Base-by-base conservation (phyloP, 2,113 vertebrate genomes). In the Gallinago undulata region DNA sequence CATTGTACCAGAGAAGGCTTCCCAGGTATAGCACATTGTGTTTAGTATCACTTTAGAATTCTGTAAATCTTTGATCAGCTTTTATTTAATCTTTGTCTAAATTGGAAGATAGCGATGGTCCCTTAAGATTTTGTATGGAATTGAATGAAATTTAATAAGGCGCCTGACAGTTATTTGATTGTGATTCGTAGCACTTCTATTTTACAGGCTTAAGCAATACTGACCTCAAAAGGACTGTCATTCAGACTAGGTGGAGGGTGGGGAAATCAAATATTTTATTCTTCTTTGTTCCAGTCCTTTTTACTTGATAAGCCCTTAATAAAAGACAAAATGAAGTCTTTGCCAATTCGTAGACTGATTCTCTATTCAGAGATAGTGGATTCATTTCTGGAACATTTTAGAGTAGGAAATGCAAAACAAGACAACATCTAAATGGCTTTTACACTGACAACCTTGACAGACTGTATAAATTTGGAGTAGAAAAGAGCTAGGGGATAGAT, bases 11-110 rank as follows among this genome's bases (percentile, higher is more conserved):
- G 56, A 57, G 64, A 95, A 95, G 89, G 77, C 88, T 96, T 94
- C 89, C 80, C 74, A 94, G 87, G 77, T 91, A 91, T 74, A 93
- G 90, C 70, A 91, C 86, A 93, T 84, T 89, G 81, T 93, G 97
- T 97, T 97, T 98, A 98, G 94, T 95, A 97, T 97, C 97, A 95
- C 95, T 98, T 97, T 92, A 96, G 95, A 97, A 97, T 98, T 97
- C 97, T 66, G 96, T 98, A 97, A 98, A 98, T 97, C 96, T 98
- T 98, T 98, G 78, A 98, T 97, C 97, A 97, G 94, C 84, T 97
- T 98, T 98, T 97, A 98, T 98, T 98, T 98, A 98, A 97, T 98
- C 97, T 98, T 97, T 96, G 92, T 62, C 67, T 97, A 97, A 98
- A 97, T 93, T 97, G 95, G 95, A 97, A 97, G 97, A 96, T 90